Evolutionary conservation across 1,140 invertebrate species (phyloP), one percentile per base, ranked within the genome.

Genomic region (honey bee (Apis mellifera)): DNA sequence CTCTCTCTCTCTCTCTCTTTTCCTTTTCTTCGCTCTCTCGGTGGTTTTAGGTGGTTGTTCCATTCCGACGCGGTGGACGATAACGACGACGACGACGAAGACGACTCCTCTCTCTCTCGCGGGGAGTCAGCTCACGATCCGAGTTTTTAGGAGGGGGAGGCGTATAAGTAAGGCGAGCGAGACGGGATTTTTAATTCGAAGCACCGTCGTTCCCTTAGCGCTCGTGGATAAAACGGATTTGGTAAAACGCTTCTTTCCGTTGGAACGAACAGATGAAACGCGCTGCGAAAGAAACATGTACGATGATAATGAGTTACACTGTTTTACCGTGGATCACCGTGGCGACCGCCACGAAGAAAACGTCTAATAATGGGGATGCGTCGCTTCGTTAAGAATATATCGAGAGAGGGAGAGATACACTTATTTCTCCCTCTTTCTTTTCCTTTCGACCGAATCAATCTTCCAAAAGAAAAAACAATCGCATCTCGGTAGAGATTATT

Each of bases 1-100:
- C 32, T 32, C 32, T 32, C 32, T 32, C 32, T 32, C 32, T 32
- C 26, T 26, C 32, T 32, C 32, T 32, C 32, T 32, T 3, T 2
- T 3, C 2, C 2, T 2, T 3, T 32, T 3, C 3, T 2, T 32
- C 32, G 1, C 32, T 32, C 32, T 32, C 32, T 32, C 8, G n/a
- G 57, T 42, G 79, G 79, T 76, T 82, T 82, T 82, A 57, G 73
- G 79, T 68, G 72, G 26, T 21, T 64, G 32, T 32, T 32, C 32
- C 32, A 7, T n/a, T n/a, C n/a, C 26, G 78, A 73, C 48, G 70
- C 57, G 50, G 26, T 5, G 32, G 32, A n/a, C n/a, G n/a, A 42
- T 42, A 73, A 59, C 68, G 75, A 75, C 72, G n/a, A n/a, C n/a
- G 32, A n/a, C n/a, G n/a, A 42, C 7, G 64, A 59, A 60, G 75